Percentiles rank a stretch among this genome's conserved stretches.
Conservation (phyloP, 2,888 invertebrate species). For the Ophion costatus region DNA sequence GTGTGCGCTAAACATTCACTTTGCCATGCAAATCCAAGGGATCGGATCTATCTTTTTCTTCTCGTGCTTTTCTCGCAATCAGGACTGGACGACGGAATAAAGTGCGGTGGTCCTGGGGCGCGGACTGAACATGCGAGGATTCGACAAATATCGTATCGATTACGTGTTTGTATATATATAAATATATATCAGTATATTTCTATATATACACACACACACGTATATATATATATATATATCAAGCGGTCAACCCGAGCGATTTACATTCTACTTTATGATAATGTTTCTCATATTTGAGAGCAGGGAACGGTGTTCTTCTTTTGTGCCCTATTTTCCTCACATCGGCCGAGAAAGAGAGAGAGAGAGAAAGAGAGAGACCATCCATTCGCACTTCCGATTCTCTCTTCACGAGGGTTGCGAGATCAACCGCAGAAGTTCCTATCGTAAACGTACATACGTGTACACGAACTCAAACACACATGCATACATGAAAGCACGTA, state of each 20-base stretch:
- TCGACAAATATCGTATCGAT: conserved; percentile 54
- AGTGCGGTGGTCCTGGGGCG: conserved; percentile 36
- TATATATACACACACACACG: too few relatives aligned
- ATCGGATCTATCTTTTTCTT: conserved; percentile 3
- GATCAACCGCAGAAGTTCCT: conserved; percentile 15
- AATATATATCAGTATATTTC: too few relatives aligned
- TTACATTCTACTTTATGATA: conserved; percentile 61
- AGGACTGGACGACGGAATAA: conserved; percentile 27
- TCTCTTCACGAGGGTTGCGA: background rate
- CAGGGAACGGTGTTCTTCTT: background rate
- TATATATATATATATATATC: background rate
- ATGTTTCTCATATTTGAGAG: conserved; percentile 47
- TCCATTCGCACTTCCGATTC: conserved; percentile 43
- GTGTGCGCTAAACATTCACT: conserved; percentile 54
- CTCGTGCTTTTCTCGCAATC: conserved; percentile 36
- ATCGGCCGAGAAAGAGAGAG: too few relatives aligned
- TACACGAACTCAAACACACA: background rate
- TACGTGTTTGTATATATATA: conserved; percentile 5
- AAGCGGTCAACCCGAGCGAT: conserved; percentile 51
- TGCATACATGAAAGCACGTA: too few relatives aligned
- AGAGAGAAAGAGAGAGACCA: background rate
- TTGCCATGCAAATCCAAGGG: conserved; percentile 61
- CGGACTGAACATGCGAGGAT: conserved; percentile 35
- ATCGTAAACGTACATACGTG: conserved; percentile 3
- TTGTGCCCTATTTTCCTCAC: too few relatives aligned